phyloP scores from a whole-genome alignment of 1,140 invertebrate species.

The Asobara japonica region DNA sequence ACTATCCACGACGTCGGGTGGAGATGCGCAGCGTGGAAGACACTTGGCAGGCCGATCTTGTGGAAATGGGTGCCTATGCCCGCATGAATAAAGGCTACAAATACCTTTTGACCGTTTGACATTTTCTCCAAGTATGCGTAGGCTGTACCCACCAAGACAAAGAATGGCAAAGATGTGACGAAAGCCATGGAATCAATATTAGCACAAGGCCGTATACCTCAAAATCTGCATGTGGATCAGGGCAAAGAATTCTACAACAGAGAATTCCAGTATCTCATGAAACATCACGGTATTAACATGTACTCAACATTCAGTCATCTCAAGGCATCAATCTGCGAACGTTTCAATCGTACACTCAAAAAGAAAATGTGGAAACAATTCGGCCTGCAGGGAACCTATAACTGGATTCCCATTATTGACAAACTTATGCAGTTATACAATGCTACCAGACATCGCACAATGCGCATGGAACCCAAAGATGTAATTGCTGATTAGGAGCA shows the following conservation, averaged over 20 bases:
- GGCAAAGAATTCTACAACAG: no score
- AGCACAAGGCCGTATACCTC: no score
- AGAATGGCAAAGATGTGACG: no score
- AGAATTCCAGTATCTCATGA: no score
- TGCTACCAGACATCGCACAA: slow-evolving; percentile 50
- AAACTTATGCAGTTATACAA: slow-evolving; percentile 42
- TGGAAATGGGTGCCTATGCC: background rate
- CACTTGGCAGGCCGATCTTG: background rate
- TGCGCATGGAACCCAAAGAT: slow-evolving; percentile 44
- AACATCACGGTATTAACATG: slow-evolving; percentile 40
- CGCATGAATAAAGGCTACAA: slow-evolving; percentile 34
- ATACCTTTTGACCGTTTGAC: no score
- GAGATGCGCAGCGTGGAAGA: background rate
- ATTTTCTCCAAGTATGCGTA: no score
- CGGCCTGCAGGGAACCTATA: slow-evolving; percentile 47
- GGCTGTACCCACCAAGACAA: no score
- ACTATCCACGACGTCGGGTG: background rate
- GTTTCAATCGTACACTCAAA: slow-evolving; percentile 62
- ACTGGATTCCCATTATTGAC: slow-evolving; percentile 40
- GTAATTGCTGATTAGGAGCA: slow-evolving; percentile 35
- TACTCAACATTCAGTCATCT: slow-evolving; percentile 53
- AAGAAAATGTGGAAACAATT: slow-evolving; percentile 55
- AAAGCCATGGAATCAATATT: no score
- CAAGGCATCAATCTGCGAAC: slow-evolving; percentile 59
- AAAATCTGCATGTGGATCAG: no score